These are phyloP conservation scores for Saccopteryx bilineata DNA, from an alignment of 2,113 vertebrate species.

Conservation along the genomic window DNA sequence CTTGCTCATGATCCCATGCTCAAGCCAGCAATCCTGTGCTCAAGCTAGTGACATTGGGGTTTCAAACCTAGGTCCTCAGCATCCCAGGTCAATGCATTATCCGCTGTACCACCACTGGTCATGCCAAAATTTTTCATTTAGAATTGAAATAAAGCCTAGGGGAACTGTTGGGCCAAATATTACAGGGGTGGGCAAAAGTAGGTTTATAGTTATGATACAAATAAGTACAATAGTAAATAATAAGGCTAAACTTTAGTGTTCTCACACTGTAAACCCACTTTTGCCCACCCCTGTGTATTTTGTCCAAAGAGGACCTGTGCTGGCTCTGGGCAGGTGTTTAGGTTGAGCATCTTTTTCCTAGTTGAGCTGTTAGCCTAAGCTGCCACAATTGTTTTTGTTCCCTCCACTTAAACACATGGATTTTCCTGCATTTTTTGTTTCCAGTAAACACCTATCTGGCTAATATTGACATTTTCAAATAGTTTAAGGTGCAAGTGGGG, in stretches of 20 bases:
- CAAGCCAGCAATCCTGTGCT: too few species aligned
- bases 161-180: background rate
- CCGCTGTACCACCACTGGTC: too few species aligned
- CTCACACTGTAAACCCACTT: too few species aligned
- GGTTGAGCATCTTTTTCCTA: background rate
- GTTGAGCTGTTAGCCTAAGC: background rate
- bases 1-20: too few species aligned
- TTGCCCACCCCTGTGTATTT: too few species aligned
- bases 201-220: too few species aligned
- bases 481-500: background rate
- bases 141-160: background rate
- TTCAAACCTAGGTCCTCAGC: too few species aligned
- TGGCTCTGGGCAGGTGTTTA: background rate
- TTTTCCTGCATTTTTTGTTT: constrained; percentile 6
- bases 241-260: too few species aligned
- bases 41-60: too few species aligned
- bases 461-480: constrained; percentile 14
- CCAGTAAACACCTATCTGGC: background rate
- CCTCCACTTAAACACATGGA: background rate
- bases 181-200: background rate
- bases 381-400: background rate
- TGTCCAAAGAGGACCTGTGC: background rate
- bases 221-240: too few species aligned
- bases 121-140: background rate
- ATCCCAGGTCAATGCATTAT: too few species aligned